Evolutionary conservation across 1,140 invertebrate species (phyloP).

Genomic region (Teleogryllus occipitalis): DNA sequence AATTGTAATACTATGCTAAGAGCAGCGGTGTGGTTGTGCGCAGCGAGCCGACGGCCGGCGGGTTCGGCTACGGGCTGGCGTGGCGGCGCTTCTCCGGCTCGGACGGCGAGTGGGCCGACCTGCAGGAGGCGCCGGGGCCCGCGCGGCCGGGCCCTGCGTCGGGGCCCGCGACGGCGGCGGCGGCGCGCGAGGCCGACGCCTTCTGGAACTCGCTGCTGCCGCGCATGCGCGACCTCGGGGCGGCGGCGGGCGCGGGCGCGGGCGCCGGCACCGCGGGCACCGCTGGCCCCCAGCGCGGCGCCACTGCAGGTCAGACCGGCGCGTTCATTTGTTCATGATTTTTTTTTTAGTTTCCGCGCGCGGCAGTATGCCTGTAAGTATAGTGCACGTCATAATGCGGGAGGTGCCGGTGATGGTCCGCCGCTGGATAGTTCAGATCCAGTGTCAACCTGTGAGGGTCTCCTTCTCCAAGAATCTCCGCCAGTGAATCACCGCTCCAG

Average conservation of each 20-base stretch:
- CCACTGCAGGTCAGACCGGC: not conserved
- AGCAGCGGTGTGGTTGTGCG: too few species aligned
- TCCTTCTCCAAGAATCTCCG: too few species aligned
- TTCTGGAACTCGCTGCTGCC: constrained; percentile 29
- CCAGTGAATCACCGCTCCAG: too few species aligned
- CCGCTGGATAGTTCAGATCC: too few species aligned
- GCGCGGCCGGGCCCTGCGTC: constrained; percentile 25
- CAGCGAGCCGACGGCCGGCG: constrained; percentile 43
- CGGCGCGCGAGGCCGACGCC: constrained; percentile 23
- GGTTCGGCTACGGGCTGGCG: constrained; percentile 37
- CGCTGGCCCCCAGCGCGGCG: not conserved
- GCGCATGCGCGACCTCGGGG: constrained; percentile 21
- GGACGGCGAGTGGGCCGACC: constrained; percentile 40
- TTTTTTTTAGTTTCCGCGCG: too few species aligned
- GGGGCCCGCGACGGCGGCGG: constrained; percentile 29
- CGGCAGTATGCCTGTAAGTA: too few species aligned
- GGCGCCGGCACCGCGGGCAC: not conserved
- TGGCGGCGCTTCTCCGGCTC: constrained; percentile 41
- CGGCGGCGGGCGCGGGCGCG: not conserved
- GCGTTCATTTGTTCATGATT: not conserved
- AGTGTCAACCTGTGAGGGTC: too few species aligned
- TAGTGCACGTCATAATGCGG: too few species aligned
- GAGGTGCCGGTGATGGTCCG: too few species aligned
- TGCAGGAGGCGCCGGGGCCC: constrained; percentile 36
- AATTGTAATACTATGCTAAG: too few species aligned